Base-by-base conservation (phyloP, 2,797 vertebrate genomes). In the Urosaurus nigricauda region DNA sequence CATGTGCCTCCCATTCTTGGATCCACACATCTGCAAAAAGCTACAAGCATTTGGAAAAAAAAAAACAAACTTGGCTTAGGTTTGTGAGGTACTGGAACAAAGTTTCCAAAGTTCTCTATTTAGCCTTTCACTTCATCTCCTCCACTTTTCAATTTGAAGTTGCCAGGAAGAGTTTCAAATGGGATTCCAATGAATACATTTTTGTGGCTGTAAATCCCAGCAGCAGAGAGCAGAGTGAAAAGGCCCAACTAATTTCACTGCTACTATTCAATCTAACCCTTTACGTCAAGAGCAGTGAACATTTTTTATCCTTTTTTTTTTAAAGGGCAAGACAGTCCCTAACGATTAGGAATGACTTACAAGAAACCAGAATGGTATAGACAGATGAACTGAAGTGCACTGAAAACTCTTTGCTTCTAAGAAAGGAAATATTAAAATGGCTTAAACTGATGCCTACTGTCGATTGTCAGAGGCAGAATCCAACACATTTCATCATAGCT, bases 171-270 rank as follows among this genome's bases (percentile, higher is more conserved):
- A 84, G 16, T 73, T 51, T 73, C 47, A 53, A 73, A 71, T 73
- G 47, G 56, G 83, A 84, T 51, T 51, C 47, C 47, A 51, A 51
- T 51, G 47, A 26, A 19, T n/a, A 84, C 68, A 84, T 73, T 84
- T 37, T 32, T 35, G 63, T 73, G 21, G 26, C 68, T 84, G 21
- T 58, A 81, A 26, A 35, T 81, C 56, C 53, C 63, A 51, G 56
- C n/a, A 4, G 16, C 1, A 58, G 29, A 32, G 40, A 80, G 1
- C 9, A 47, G 26, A 35, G 14, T 51, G 16, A 51, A 70, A 60
- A 35, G n/a, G 19, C 1, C 7, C 26, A 11, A 47, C 16, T 32
- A 73, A 2, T 73, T 73, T 56, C 40, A 84, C n/a, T 56, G n/a
- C 19, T 73, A 7, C n/a, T 24, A 35, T 51, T 71, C 65, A 71